A percentile compares a stretch with the other conserved stretches of the same genome.
phyloP scores from a whole-genome alignment of 1,140 invertebrate species.

The Paramacrobiotus metropolitanus region DNA sequence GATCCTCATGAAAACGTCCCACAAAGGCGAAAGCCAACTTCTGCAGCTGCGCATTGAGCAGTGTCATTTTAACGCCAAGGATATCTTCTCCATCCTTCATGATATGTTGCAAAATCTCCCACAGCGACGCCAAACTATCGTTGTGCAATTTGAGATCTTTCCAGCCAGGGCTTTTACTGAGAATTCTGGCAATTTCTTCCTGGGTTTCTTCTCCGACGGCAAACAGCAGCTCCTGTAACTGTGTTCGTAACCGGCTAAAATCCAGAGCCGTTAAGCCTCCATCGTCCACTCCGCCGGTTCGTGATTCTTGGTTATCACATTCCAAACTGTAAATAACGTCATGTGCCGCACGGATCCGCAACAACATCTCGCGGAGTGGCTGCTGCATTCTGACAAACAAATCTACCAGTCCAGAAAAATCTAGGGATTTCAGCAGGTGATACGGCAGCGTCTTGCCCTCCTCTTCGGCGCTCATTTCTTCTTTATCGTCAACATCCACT shows the following conservation, averaged over 20 bases:
- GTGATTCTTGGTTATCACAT: not conserved
- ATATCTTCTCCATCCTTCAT: not conserved
- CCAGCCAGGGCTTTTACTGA: not conserved
- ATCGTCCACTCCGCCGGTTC: not conserved
- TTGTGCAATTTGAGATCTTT: not conserved
- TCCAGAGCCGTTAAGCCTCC: not conserved
- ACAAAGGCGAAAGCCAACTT: slow-evolving; percentile 34
- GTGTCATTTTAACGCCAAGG: not conserved
- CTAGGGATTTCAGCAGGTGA: not conserved
- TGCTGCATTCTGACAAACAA: not conserved
- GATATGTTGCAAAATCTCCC: not conserved
- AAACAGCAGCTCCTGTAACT: not conserved
- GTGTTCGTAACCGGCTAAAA: not conserved
- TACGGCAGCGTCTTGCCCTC: not conserved
- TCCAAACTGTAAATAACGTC: not conserved
- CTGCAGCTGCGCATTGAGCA: not conserved
- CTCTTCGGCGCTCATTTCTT: not conserved
- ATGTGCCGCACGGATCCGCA: not conserved
- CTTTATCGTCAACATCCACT: not conserved
- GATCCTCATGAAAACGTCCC: slow-evolving; percentile 63
- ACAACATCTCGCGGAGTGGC: not conserved
- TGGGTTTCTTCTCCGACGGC: not conserved
- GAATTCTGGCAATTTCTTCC: not conserved
- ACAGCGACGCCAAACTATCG: not conserved
- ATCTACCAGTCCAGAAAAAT: not conserved